Percentiles rank a stretch among this genome's conserved stretches.
These are phyloP conservation scores for Bombus soroeensis DNA, from an alignment of 1,140 invertebrate species.

Conservation along the genomic window DNA sequence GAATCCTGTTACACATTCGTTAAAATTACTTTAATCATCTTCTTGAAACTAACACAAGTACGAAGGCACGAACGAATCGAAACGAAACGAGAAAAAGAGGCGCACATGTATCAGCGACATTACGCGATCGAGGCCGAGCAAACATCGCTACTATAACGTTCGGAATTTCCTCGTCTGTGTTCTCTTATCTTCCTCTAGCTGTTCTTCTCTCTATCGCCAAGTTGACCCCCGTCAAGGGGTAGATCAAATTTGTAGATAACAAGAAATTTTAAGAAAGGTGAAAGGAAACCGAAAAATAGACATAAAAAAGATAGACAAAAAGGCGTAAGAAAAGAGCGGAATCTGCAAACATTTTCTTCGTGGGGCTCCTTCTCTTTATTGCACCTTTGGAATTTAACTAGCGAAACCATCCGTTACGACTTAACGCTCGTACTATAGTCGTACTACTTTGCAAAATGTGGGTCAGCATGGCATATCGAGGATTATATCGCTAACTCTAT, in stretches of 20 bases:
- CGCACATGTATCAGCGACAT: background rate
- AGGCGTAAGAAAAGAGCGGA: slow-evolving; percentile 13
- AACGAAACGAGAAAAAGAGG: background rate
- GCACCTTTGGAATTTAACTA: slow-evolving; percentile 60
- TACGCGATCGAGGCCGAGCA: background rate
- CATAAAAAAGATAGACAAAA: background rate
- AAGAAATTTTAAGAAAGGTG: slow-evolving; percentile 13
- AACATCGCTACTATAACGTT: background rate
- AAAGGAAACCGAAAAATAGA: slow-evolving; percentile 8
- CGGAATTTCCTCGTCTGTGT: background rate
- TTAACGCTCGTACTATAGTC: slow-evolving; percentile 43
- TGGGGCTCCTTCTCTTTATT: slow-evolving; percentile 71
- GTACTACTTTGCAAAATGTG: slow-evolving; percentile 43
- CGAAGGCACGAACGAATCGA: background rate
- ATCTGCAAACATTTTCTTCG: slow-evolving; percentile 51
- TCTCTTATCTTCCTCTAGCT: background rate
- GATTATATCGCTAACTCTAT: slow-evolving; percentile 65
- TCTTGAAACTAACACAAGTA: background rate
- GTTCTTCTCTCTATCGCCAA: slow-evolving; percentile 11
- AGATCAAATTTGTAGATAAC: slow-evolving; percentile 8
- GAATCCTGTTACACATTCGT: background rate
- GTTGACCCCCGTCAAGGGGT: background rate
- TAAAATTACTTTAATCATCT: background rate
- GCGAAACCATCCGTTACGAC: slow-evolving; percentile 39
- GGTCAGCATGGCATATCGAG: slow-evolving; percentile 69